Base-by-base conservation (phyloP, 2,888 invertebrate species). In the Andrena flavipes region DNA sequence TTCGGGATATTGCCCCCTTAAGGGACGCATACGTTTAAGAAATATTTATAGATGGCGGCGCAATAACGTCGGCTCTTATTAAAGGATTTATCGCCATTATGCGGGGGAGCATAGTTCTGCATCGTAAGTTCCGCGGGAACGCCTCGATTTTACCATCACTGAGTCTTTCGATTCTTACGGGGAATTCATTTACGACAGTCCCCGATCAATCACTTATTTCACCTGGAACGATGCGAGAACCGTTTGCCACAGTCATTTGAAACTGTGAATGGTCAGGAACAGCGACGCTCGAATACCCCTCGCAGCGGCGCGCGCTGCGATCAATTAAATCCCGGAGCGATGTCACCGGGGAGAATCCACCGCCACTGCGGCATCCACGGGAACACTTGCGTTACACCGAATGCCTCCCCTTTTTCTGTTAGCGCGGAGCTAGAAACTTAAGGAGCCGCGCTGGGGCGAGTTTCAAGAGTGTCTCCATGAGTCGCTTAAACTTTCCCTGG, bases 401-500 rank as follows among this genome's bases (percentile, higher is more conserved):
- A 26, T 5, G n/a, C 6, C n/a, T n/a, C 35, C 23, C 29, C 33
- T 65, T 59, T 69, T 59, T 35, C 35, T 2, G 59, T 64, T 54
- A 49, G 67, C 76, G 29, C 64, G 59, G 64, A 88, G 74, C 85
- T 76, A 77, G 86, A 77, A 84, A 88, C 81, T 86, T 74, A 76
- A 75, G 76, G 70, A 86, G 84, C 76, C 33, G 59, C 72, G 76
- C 62, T 13, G 60, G 64, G 76, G 82, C 60, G 76, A 90, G 84
- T 87, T 85, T 84, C 87, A 83, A 84, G 82, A 82, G 80, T 81
- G 82, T 84, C 86, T 77, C 76, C 80, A 79, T 72, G 82, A 89
- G 89, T 88, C 89, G 84, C 85, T 89, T 81, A 85, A 87, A 87
- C 82, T 88, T 86, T 86, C 69, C 75, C 73, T 35, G 80, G 62